Base-by-base conservation (phyloP, 2,113 vertebrate species). In the Proterorhinus semilunaris region DNA sequence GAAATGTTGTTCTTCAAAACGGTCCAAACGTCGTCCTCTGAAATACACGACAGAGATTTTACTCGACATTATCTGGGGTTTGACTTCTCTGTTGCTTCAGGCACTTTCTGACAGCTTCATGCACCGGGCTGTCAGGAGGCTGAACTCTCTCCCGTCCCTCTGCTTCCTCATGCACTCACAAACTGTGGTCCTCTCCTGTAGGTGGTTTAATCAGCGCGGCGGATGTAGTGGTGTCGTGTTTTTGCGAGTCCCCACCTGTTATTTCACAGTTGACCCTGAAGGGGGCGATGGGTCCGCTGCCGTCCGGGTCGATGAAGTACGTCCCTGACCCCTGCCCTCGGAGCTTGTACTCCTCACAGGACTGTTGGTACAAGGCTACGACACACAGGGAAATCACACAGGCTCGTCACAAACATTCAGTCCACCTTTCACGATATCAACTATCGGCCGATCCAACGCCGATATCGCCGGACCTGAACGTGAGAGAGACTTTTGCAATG, bases 231-330 rank as follows among this genome's bases (percentile, higher is more conserved):
- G 5, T 21, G 7, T n/a, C 10, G 10, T 15, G 3, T 50, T 50
- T 50, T 13, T 55, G 53, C 36, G 8, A 11, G 15, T 61, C 9
- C 81, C 94, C 89, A 99, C 98, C 98, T 91, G 94, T 95, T 93
- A 98, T 96, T 86, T 97, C 94, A 92, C 98, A 99, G 88, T 83
- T 93, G 80, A 98, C 96, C 84, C 91, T 95, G 89, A 99, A 93
- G 57, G 96, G 95, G 69, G 92, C 90, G 51, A 97, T 79, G 0
- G 94, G 65, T 21, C 98, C 96, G 8, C 98, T 99, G 78, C 96
- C 95, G 58, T 99, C 98, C 36, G 96, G 95, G 90, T 99, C 98
- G 59, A 99, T 95, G 96, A 94, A 97, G 87, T 98, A 98, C 69
- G 82, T 92, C 74, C 96, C 96, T 0, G 97, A 96, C 7, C 88